Percentiles rank a stretch among this genome's conserved stretches.
phyloP scores from a whole-genome alignment of 2,797 vertebrate genomes.

The Sebastes taczanowskii region DNA sequence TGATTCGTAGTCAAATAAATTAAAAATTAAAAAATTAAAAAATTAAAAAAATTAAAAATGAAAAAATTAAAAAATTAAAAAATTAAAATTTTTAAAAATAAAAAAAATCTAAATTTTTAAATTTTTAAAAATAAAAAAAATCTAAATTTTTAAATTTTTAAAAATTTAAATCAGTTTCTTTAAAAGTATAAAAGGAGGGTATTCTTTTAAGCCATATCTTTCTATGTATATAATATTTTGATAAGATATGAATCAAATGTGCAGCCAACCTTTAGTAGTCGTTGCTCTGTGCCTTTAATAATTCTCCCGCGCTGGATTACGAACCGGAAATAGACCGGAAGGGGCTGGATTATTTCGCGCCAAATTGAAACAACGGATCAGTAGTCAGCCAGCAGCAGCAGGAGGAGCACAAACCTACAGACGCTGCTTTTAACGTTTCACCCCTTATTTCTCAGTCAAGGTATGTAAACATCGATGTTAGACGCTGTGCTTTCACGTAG shows the following conservation, averaged over 20 bases:
- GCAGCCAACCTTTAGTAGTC: neutral
- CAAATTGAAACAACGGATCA: slow-evolving; percentile 60
- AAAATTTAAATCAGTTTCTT: too few species aligned
- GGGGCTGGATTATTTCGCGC: slow-evolving; percentile 60
- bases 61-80: too few species aligned
- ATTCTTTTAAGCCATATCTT: too few species aligned
- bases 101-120: too few species aligned
- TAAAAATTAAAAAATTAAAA: too few species aligned
- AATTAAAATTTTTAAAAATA: fast-evolving
- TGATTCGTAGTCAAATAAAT: too few species aligned
- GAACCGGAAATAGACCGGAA: slow-evolving; percentile 50
- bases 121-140: too few species aligned
- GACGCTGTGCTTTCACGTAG: neutral
- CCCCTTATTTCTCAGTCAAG: neutral
- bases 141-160: too few species aligned
- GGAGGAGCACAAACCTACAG: fast-evolving
- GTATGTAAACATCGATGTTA: neutral
- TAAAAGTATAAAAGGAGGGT: too few species aligned
- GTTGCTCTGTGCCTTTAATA: slow-evolving; percentile 67
- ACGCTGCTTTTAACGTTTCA: neutral
- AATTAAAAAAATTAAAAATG: too few species aligned
- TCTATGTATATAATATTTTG: too few species aligned
- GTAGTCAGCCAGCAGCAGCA: neutral
- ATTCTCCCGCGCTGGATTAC: slow-evolving; percentile 56
- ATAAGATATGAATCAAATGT: too few species aligned